Base-by-base conservation (phyloP, 1,140 invertebrate species). In the Pogonomyrmex californicus region DNA sequence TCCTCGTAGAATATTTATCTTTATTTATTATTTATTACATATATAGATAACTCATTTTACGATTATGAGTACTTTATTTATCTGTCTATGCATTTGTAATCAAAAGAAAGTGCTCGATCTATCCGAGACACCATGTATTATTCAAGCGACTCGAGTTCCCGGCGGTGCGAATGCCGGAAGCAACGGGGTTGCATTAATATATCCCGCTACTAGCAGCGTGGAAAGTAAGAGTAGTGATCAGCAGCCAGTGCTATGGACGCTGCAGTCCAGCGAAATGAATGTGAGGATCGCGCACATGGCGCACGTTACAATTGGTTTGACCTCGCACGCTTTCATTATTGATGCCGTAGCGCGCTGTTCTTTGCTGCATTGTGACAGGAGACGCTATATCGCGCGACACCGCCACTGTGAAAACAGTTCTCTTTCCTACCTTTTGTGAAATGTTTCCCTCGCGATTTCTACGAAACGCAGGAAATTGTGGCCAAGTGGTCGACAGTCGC, bases 291-390 rank as follows among this genome's bases (percentile, higher is more conserved):
- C 58, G 86, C 90, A 91, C 85, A 92, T 92, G 89, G 83, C 77
- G 76, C 87, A 87, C 90, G 88, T 92, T 92, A 91, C 89, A 92
- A 94, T 94, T 93, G 91, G 83, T 93, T 92, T 88, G 93, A 93
- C 93, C 92, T 94, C 93, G 92, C 83, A 86, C 77, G 79, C 87
- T 90, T 93, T 92, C 91, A 92, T 93, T 92, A 91, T 93, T 93
- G 90, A 92, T 93, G 82, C 44, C 56, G 76, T 38, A 85, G 44
- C 58, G 77, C 85, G 38, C 4, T 17, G 33, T 58, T 86, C 63
- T 65, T 33, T 30, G 47, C 23, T 49, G 10, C 54, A 38, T 10
- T 82, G 71, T 38, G 73, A 68, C 56, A 58, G 14, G 17, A 73
- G 66, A 73, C 51, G 79, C 54, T 75, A 82, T 71, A 51, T 38